Conservation (phyloP, 2,888 invertebrate genomes). For the Papilio protenor region DNA sequence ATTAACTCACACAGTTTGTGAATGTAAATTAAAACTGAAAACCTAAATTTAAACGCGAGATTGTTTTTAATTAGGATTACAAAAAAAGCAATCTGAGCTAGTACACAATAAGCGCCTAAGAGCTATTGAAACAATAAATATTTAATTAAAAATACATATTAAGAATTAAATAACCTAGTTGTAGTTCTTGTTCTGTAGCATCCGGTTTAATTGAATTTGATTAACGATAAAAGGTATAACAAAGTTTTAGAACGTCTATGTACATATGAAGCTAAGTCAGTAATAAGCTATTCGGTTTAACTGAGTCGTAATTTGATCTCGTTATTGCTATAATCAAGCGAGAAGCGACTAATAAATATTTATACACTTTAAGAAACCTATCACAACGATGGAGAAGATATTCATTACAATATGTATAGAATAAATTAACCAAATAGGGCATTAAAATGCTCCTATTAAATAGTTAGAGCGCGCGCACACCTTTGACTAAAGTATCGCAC, state of each 20-base stretch:
- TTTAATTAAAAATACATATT: not conserved
- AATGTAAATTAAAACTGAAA: conserved; percentile 34
- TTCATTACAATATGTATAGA: not conserved
- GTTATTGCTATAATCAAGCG: conserved; percentile 12
- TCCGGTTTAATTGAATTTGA: not conserved
- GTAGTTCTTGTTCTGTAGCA: not conserved
- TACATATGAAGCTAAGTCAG: not conserved
- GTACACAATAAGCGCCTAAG: not conserved
- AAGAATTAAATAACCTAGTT: not conserved
- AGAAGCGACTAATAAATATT: not conserved
- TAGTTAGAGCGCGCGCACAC: no score
- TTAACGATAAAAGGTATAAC: not conserved
- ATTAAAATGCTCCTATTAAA: no score
- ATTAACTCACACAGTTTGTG: conserved; percentile 42
- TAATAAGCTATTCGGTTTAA: conserved; percentile 36
- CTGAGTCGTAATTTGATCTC: conserved; percentile 22
- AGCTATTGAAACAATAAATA: not conserved
- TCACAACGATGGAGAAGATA: not conserved
- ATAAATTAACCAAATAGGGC: not conserved
- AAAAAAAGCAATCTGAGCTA: not conserved
- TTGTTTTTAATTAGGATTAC: conserved; percentile 22
- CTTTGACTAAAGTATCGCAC: no score
- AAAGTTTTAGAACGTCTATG: not conserved
- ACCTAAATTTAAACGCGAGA: conserved; percentile 26
- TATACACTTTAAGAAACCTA: not conserved